Evolutionary conservation across 37 sponge, comb jelly and placozoan species (phyloP), one percentile per base, ranked within the genome.

Genomic region (Beroe ovata): DNA sequence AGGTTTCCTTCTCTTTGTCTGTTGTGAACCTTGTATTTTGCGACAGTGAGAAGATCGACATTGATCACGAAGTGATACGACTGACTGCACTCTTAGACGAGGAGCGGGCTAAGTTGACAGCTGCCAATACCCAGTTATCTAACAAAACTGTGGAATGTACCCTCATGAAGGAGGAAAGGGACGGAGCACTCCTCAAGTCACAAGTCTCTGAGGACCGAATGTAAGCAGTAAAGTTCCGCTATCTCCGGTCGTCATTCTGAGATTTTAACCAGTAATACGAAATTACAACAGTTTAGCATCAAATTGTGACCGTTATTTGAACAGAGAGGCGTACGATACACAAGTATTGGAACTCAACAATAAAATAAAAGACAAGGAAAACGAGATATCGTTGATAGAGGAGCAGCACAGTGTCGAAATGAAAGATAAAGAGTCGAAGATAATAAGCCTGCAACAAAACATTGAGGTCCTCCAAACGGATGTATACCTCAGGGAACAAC

Each of bases 331-430:
- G 71, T 71, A 30, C 71, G 71, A 71, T 20, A 34, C 21, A 8
- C 71, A 71, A 20, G 71, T 71, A 2, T 20, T 28, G 20, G 71
- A 71, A 4, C 36, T 71, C 3, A 20, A 28, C 4, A 34, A 34
- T 19, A 35, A 71, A 20, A 36, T 71, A 2, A 71, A 71, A 38
- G 71, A 71, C 71, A 71, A 71, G 38, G 71, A 36, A 71, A 71
- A 71, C 71, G 71, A 71, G 38, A 21, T 16, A 38, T 20, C 38
- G 36, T 20, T 71, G 4, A 32, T 71, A 3, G 38, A 71, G 34
- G 71, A 71, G 38, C 71, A 71, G 34, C 71, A 71, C 8, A 1
- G 21, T 19, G 16, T 4, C 16, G 36, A 20, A 29, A 71, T 71
- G 8, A 34, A 34, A 4, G 38, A 71, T 2, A 71, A 71, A 29